Evolutionary conservation across 2,888 invertebrate species (phyloP).

Genomic region (Idaea straminata): DNA sequence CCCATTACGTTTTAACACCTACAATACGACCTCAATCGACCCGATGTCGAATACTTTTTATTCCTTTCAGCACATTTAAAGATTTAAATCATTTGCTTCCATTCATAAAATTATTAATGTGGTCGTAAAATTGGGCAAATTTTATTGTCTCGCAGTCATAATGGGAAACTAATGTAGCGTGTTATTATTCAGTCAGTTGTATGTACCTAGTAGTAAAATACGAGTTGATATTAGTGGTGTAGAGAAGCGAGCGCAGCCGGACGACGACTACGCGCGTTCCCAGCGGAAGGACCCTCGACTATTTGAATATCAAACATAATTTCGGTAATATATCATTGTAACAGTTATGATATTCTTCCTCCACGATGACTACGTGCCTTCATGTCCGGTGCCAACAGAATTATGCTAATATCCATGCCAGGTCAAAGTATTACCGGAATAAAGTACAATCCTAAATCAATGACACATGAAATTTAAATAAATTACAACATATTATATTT

Average conservation of each 20-base stretch:
- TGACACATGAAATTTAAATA: slow-evolving; percentile 39
- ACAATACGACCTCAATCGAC: slow-evolving; percentile 64
- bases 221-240: slow-evolving; percentile 57
- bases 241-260: slow-evolving; percentile 36
- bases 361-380: slow-evolving; percentile 60
- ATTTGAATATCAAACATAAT: slow-evolving; percentile 77
- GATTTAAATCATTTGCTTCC: slow-evolving; percentile 74
- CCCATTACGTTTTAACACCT: slow-evolving; percentile 62
- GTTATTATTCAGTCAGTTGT: slow-evolving; percentile 78
- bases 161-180: slow-evolving; percentile 81
- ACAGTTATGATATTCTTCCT: slow-evolving; percentile 79
- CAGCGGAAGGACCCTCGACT: slow-evolving; percentile 72
- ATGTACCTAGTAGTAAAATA: slow-evolving; percentile 67
- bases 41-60: slow-evolving; percentile 58
- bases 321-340: slow-evolving; percentile 73
- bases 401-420: slow-evolving; percentile 50
- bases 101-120: slow-evolving; percentile 81
- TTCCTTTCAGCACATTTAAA: slow-evolving; percentile 69
- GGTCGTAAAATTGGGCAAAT: slow-evolving; percentile 80
- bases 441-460: slow-evolving; percentile 37
- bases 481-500: slow-evolving; percentile 29
- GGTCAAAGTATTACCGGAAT: slow-evolving; percentile 45
- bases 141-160: slow-evolving; percentile 80
- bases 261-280: slow-evolving; percentile 48
- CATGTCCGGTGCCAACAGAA: slow-evolving; percentile 59